Evolutionary conservation across 2,888 invertebrate species (phyloP), one percentile per base, ranked within the genome.

Genomic region (Bhutanitis thaidina): DNA sequence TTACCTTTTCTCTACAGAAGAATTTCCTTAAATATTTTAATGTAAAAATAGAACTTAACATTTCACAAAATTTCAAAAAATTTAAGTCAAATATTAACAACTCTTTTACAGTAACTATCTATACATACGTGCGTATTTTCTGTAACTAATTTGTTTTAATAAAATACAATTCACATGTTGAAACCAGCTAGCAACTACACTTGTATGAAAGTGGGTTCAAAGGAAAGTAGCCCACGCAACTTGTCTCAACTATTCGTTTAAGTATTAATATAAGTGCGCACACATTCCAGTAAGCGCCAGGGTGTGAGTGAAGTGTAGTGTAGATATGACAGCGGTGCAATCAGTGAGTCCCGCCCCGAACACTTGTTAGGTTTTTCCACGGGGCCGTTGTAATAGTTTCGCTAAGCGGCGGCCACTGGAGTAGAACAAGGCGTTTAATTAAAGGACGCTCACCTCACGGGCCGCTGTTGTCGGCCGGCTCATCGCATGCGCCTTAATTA

Each of bases 401-500:
- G 71, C 74, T 79, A 81, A 85, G 76, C 81, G 64, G 55, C 74
- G 71, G 66, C 75, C 77, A 72, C 77, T 75, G 72, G 71, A 76
- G 75, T 75, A 75, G 80, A 85, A 85, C 85, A 83, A 77, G 34
- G 80, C 76, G 75, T 80, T 77, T 82, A 82, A 83, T 85, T 81
- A 83, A 77, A 82, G 87, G 78, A 74, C 77, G 79, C 84, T 84
- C 82, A 85, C 85, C 87, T 85, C 80, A 71, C 76, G 72, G 71
- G 65, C 69, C 73, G 68, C 66, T 71, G 78, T 77, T 76, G 78
- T 76, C 77, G 79, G 77, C 64, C 71, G 74, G 74, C 85, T 83
- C 86, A 84, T 86, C 82, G 84, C 80, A 84, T 80, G 81, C 82
- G 80, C 86, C 87, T 85, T 89, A 87, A 88, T 89, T 89, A 88